phyloP scores from a whole-genome alignment of 1,140 invertebrate genomes.

The Drosophila albomicans region DNA sequence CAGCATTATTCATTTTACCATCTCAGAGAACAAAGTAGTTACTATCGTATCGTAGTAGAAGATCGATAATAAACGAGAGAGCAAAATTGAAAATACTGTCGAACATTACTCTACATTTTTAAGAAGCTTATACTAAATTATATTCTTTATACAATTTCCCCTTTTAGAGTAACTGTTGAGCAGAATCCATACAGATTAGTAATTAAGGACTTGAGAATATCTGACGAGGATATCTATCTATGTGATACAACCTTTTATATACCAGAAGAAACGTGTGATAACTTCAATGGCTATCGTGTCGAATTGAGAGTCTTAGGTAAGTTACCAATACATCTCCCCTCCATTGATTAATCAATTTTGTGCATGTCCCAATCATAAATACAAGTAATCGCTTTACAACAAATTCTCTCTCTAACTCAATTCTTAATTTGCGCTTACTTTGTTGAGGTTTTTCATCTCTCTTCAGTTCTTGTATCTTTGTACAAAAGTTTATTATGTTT shows the following conservation, averaged over 20 bases:
- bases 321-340: slow-evolving; percentile 16
- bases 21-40: too few relatives aligned
- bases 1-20: too few relatives aligned
- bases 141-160: not conserved
- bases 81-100: too few relatives aligned
- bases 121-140: too few relatives aligned
- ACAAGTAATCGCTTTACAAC: slow-evolving; percentile 29
- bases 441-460: slow-evolving; percentile 16
- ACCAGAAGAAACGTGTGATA: slow-evolving; percentile 84
- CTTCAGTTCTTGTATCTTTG: slow-evolving; percentile 32
- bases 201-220: slow-evolving; percentile 82
- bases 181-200: slow-evolving; percentile 81
- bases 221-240: slow-evolving; percentile 83
- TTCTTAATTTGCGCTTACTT: slow-evolving; percentile 50
- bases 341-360: not conserved
- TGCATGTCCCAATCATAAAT: slow-evolving; percentile 20
- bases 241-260: slow-evolving; percentile 85
- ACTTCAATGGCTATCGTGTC: slow-evolving; percentile 83
- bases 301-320: slow-evolving; percentile 84
- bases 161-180: slow-evolving; percentile 75
- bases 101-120: too few relatives aligned
- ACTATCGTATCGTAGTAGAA: too few relatives aligned
- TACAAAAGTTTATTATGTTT: slow-evolving; percentile 35
- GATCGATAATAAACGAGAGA: too few relatives aligned
- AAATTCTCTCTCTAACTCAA: slow-evolving; percentile 7